These are phyloP conservation scores for Drosophila cardini DNA, from an alignment of 1,140 invertebrate genomes.

Conservation along the genomic window DNA sequence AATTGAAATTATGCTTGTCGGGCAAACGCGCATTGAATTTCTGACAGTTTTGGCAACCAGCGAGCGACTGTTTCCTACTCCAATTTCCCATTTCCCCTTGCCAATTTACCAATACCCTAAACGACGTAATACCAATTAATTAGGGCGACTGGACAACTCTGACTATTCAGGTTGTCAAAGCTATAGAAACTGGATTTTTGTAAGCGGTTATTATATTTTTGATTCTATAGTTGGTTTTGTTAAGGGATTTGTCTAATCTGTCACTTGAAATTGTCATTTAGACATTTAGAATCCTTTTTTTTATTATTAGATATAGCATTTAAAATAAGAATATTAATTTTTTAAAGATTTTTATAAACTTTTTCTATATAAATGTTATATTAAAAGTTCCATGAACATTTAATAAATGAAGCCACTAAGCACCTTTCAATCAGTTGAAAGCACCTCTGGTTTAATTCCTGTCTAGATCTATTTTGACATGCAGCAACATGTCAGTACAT, in stretches of 20 bases:
- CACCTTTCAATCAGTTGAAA: constrained; percentile 4
- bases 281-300: too few relatives aligned
- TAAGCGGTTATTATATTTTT: neutral
- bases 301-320: too few relatives aligned
- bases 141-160: constrained; percentile 15
- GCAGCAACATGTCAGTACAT: constrained; percentile 51
- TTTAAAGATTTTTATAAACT: too few relatives aligned
- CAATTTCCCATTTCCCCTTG: neutral
- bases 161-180: constrained; percentile 3
- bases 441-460: neutral
- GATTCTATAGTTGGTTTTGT: neutral
- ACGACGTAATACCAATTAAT: constrained; percentile 48
- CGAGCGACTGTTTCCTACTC: constrained; percentile 13
- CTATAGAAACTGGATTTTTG: constrained; percentile 8
- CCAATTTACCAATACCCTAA: constrained; percentile 30
- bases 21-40: constrained; percentile 70
- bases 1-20: constrained; percentile 76
- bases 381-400: too few relatives aligned
- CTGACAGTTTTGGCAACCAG: constrained; percentile 74
- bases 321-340: too few relatives aligned
- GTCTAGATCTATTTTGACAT: constrained; percentile 42
- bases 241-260: too few relatives aligned
- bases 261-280: too few relatives aligned
- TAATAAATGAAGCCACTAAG: neutral
- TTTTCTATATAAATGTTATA: too few relatives aligned